phyloP scores from a whole-genome alignment of 2,888 invertebrate species.

The Dolomedes plantarius region DNA sequence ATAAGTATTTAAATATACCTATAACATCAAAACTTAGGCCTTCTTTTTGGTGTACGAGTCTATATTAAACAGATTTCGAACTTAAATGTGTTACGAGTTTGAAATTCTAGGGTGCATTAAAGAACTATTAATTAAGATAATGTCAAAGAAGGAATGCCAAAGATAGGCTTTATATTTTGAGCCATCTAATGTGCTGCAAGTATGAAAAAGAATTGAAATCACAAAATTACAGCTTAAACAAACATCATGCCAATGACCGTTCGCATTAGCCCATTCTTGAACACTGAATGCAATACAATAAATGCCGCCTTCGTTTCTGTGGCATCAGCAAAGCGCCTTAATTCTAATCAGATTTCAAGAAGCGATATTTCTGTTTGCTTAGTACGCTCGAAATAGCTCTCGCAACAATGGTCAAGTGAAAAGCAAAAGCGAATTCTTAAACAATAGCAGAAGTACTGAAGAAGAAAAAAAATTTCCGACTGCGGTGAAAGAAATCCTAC shows the following conservation, averaged over 20 bases:
- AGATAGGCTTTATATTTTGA: too few species aligned
- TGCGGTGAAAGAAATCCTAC: background rate
- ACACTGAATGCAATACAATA: constrained; percentile 1
- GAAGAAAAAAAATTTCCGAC: background rate
- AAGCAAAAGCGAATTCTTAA: constrained; percentile 25
- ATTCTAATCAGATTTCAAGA: constrained; percentile 29
- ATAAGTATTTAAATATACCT: too few species aligned
- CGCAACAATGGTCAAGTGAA: constrained; percentile 25
- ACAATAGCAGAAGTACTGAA: constrained; percentile 29
- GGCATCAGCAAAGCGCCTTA: constrained; percentile 9
- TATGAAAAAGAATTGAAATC: too few species aligned
- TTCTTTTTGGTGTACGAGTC: too few species aligned
- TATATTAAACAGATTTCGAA: too few species aligned
- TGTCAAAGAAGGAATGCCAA: too few species aligned
- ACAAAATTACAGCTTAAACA: too few species aligned
- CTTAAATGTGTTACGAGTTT: too few species aligned
- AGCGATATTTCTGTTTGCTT: constrained; percentile 11
- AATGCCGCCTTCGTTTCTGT: constrained; percentile 16
- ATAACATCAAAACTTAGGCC: too few species aligned
- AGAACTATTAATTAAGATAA: too few species aligned
- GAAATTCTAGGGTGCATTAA: too few species aligned
- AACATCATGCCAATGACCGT: constrained; percentile 19
- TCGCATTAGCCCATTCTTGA: background rate
- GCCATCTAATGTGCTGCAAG: too few species aligned
- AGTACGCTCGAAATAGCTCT: constrained; percentile 23